Evolutionary conservation across 2,888 invertebrate genomes (phyloP), one percentile per base, ranked within the genome.

Genomic region (Cataglyphis cursor): DNA sequence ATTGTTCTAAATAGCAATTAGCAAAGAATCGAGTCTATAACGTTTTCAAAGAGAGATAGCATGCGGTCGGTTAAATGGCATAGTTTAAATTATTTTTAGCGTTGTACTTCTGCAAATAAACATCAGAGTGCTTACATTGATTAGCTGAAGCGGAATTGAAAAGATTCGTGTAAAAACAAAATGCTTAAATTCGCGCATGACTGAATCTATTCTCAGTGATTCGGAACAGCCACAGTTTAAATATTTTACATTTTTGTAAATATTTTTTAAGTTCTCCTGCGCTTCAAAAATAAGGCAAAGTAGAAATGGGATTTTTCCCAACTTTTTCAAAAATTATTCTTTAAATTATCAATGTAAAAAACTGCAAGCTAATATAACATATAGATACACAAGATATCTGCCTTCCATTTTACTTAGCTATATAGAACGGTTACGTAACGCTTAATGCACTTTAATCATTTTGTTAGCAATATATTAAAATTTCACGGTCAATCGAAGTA

Each of bases 181-280:
- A 41, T 59, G 51, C 57, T 70, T 65, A 74, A 74, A 81, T 75
- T 74, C 80, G 61, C 85, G 80, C 74, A 54, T 70, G 80, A 87
- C 88, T 85, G 80, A 51, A 76, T 86, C 88, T 88, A 88, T 88
- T 88, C 87, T 88, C 73, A 70, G 31, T 31, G 31, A 76, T 62
- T 28, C 59, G 64, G 24, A 24, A 24, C 24, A 24, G 24, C 24
- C 24, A 24, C 41, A 41, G 38, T 54, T 5, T 68, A 15, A 28
- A 15, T 15, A 41, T 21, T 76, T 15, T 28, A 31, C n/a, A 21
- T 24, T 54, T 65, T 75, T 61, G 65, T 18, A 62, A 76, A 38
- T 12, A 24, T 5, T 1, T 44, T 64, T 75, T 35, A 64, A 35
- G 8, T 31, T 35, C 15, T 31, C 2, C 35, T 61, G 28, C 48